Evolutionary conservation across 1,140 invertebrate species (phyloP), one percentile per base, ranked within the genome.

Genomic region (Argopecten irradians): DNA sequence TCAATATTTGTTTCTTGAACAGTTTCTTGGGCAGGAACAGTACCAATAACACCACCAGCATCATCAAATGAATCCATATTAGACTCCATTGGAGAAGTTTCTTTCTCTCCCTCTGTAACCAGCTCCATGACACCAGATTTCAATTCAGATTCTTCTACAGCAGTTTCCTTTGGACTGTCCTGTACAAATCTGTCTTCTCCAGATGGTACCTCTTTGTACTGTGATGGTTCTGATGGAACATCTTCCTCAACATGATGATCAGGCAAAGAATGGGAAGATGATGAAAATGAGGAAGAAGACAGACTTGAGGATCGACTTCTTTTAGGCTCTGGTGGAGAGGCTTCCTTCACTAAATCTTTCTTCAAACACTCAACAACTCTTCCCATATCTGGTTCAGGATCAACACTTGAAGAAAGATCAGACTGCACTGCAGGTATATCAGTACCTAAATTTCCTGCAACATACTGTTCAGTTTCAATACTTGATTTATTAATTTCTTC

Each of bases 271-370:
- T 88, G 83, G 22, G 87, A 88, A 82, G 83, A 85, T 34, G 87
- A 84, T 9, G 88, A 89, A 71, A 86, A 87, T n/a, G 87, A 87
- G 2, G 90, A 90, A n/a, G 88, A 89, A 36, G 88, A 86, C 34
- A 82, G 84, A 36, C 55, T 41, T 3, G 85, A 86, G 8, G 85
- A 82, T 43, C 82, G 86, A 9, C 28, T 83, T 34, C 43, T n/a
- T 90, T 88, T 82, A 71, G n/a, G 2, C 55, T 71, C 55, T n/a
- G 55, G 43, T 55, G 7, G 82, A 35, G 28, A 22, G 34, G 35
- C 87, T 19, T 55, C 84, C 32, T 35, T 82, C 34, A 84, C 32
- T 13, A 89, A 39, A 87, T 89, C 90, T 32, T 83, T 84, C 84
- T 34, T 82, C 22, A 87, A 85, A 83, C 86, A 86, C 83, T 87